Base-by-base conservation (phyloP, 2,888 invertebrate genomes). In the Thelaira solivaga region DNA sequence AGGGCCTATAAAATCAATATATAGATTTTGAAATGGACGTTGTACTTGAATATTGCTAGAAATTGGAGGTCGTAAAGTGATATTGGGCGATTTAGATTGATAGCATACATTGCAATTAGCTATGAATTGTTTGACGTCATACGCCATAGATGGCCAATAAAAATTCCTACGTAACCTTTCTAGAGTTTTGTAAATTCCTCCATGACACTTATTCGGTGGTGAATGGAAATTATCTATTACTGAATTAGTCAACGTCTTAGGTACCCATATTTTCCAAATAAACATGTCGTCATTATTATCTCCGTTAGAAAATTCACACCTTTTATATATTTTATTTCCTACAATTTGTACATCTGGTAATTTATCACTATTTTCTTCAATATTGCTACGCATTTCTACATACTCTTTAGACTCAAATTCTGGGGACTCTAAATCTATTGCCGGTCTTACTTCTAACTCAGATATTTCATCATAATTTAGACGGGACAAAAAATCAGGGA, bases 1-100 rank as follows among this genome's bases (percentile, higher is more conserved):
- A 1, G 79, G 79, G 2, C 76, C 72, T 16, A 75, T 49, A 16
- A 80, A 41, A 47, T 78, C 77, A 0, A 78, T 55, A 36, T 53
- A 64, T 2, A 81, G 8, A 16, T 53, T 31, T 20, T 77, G 61
- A 34, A 77, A 72, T 2, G 72, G 69, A 5, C 77, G 26, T 6
- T 68, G 34, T 1, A 29, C 49, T 1, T 45, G 29, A 18, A 45
- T 29, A 4, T 3, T 49, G 16, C 41, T 2, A 4, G 16, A 4
- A 13, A 41, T 41, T 5, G 41, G 41, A 7, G 41, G 41, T 41
- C 41, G 13, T 16, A 41, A 29, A 43, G 4, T 8, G 45, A 47
- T 53, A 80, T 74, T 2, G 43, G 57, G 57, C 2, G 47, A 22
- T 73, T 65, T 65, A n/a, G 49, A 13, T 22, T 55, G 57, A 2